Evolutionary conservation across 2,888 invertebrate genomes (phyloP).

Genomic region (Cephus runcator): DNA sequence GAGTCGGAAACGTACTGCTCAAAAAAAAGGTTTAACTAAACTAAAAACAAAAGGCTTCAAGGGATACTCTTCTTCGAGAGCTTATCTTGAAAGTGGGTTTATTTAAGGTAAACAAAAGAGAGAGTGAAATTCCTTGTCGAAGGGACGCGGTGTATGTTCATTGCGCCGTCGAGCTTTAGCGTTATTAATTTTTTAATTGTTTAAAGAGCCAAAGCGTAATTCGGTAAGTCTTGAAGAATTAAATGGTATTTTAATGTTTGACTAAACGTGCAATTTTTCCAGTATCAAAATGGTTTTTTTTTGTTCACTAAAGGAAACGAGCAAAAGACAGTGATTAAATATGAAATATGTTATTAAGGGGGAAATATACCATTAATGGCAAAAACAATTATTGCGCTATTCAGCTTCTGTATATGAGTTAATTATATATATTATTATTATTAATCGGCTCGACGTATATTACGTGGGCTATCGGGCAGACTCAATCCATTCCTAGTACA

Average conservation of each 20-base stretch:
- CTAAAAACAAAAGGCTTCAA: neutral
- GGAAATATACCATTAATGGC: too few relatives aligned
- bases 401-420: neutral
- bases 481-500: neutral
- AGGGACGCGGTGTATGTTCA: neutral
- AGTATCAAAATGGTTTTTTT: neutral
- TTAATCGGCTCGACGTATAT: neutral
- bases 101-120: neutral
- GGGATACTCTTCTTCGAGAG: neutral
- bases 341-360: neutral
- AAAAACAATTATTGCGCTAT: neutral
- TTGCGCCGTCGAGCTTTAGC: neutral
- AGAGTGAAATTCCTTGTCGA: neutral
- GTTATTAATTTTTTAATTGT: neutral
- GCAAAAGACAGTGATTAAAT: neutral
- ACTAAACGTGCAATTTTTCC: neutral
- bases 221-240: neutral
- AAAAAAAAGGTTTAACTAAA: neutral
- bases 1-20: neutral
- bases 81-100: neutral
- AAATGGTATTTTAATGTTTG: neutral
- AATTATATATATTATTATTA: neutral
- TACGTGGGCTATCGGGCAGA: neutral
- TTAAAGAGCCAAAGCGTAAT: neutral
- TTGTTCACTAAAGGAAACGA: neutral